Evolutionary conservation across 2,888 invertebrate genomes (phyloP), one percentile per base, ranked within the genome.

Genomic region (Drosophila mimica): DNA sequence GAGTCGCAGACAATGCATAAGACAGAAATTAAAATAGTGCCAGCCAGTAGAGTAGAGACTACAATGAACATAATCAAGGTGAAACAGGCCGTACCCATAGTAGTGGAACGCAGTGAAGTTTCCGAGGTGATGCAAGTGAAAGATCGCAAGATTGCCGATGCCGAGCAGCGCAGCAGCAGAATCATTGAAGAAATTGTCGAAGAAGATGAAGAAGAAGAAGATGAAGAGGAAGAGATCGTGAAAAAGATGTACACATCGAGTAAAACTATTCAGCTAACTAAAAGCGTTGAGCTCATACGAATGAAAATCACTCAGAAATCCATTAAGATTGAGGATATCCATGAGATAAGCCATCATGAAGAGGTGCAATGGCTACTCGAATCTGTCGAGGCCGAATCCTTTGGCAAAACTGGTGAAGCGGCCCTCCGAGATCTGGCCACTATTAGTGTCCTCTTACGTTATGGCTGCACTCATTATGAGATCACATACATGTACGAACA

Each of bases 371-470:
- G 96, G 91, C 94, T 96, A 34, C 94, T 97, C 79, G 95, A 96
- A 82, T 94, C 95, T 15, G 94, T 97, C 28, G 95, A 96, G 81
- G 96, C 95, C 2, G 95, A 95, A 89, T 96, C 97, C 83, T 97
- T 97, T 91, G 97, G 97, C 1, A 95, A 96, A 8, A 91, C 79
- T 38, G 97, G 97, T 13, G 96, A 97, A 93, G 95, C 95, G 31
- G 96, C 97, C 1, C 93, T 97, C 56, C 94, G 96, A 60, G 97
- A 97, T 94, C 93, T 97, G 67, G 97, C 97, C 13, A 96, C 96
- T 83, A 97, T 97, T 71, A 97, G 97, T 31, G 96, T 96, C 81
- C 94, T 97, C 85, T 94, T 97, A 69, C 95, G 96, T 75, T 96
- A 95, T 82, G 97, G 97, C 25, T 94, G 97, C 40, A 95, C 95